Evolutionary conservation across 1,140 invertebrate species (phyloP).

Genomic region (Aphelinus certus): DNA sequence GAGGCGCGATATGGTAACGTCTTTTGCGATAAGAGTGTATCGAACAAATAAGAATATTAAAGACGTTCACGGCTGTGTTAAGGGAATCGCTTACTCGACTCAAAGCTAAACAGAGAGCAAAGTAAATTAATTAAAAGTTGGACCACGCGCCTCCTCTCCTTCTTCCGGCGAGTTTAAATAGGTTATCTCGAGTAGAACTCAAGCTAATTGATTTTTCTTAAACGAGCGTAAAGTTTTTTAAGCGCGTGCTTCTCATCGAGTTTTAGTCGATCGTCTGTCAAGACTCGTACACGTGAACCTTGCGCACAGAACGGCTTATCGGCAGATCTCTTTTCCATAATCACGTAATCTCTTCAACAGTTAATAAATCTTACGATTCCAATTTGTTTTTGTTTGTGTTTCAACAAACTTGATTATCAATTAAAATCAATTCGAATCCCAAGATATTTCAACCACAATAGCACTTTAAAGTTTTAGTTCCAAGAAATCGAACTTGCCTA

Average conservation of each 20-base stretch:
- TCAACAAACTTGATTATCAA: no score
- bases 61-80: constrained; percentile 30
- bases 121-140: constrained; percentile 51
- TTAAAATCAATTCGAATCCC: no score
- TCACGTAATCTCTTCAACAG: neutral
- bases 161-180: constrained; percentile 48
- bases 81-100: constrained; percentile 20
- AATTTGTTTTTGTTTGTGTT: no score
- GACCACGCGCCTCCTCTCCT: constrained; percentile 5
- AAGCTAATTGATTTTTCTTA: constrained; percentile 59
- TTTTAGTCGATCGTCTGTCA: constrained; percentile 19
- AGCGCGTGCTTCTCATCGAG: constrained; percentile 43
- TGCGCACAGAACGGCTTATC: no score
- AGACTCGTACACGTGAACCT: neutral
- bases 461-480: no score
- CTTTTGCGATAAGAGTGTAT: neutral
- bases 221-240: constrained; percentile 58
- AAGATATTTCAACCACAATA: no score
- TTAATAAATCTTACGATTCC: no score
- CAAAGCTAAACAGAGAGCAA: constrained; percentile 38
- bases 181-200: constrained; percentile 46
- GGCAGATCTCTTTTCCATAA: no score
- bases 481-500: no score
- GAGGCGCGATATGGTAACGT: no score
- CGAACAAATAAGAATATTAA: constrained; percentile 12